A percentile compares a stretch with the other conserved stretches of the same genome.
Conservation (phyloP, 2,113 vertebrate genomes). For the Dasypus novemcinctus region DNA sequence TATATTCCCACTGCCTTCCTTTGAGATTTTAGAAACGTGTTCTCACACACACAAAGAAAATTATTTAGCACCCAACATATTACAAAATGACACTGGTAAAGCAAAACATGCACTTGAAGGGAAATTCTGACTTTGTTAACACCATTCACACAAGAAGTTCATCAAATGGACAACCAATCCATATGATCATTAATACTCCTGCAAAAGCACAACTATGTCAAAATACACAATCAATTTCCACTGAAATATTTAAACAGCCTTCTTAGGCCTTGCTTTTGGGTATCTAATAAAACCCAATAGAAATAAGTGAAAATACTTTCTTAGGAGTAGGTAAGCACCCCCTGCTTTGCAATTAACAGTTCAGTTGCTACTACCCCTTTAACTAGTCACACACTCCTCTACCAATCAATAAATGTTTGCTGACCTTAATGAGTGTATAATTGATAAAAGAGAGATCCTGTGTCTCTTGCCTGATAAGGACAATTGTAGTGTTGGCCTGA, state of each 20-base stretch:
- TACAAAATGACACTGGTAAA: neutral
- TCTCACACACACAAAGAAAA: conserved; percentile 35
- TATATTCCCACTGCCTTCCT: conserved; percentile 22
- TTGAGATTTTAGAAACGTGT: conserved; percentile 50
- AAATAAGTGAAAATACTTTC: conserved; percentile 46
- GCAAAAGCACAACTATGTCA: conserved; percentile 54
- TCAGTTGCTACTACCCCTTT: neutral
- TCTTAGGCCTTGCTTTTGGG: neutral
- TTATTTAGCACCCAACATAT: neutral
- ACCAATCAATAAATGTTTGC: conserved; percentile 45
- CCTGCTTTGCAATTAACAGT: neutral
- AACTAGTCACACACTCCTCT: neutral
- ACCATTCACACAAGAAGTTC: conserved; percentile 21
- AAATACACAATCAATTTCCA: conserved; percentile 56
- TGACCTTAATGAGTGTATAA: conserved; percentile 54
- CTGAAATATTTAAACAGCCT: conserved; percentile 65
- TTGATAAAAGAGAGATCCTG: conserved; percentile 46
- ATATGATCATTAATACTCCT: neutral
- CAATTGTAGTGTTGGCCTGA: conserved; percentile 14
- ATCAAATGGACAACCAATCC: conserved; percentile 46
- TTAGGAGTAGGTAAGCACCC: neutral
- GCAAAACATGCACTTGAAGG: neutral
- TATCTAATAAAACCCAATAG: conserved; percentile 25
- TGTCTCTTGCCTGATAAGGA: conserved; percentile 46
- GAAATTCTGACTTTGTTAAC: conserved; percentile 45